Evolutionary conservation across 2,888 invertebrate species (phyloP), one percentile per base, ranked within the genome.

Genomic region (Campoletis raptor): DNA sequence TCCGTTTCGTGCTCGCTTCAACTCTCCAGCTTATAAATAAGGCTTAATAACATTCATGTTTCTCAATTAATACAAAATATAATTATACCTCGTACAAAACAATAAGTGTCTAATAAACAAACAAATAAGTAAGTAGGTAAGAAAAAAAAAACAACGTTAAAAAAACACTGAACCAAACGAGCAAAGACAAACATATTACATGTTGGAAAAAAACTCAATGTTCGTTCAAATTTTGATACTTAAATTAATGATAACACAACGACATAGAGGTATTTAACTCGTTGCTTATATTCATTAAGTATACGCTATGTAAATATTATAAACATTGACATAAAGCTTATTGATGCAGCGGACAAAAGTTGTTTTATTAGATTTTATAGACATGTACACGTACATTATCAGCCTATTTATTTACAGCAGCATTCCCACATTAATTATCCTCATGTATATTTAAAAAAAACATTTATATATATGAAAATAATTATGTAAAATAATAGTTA

Each of bases 301-400:
- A 84, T 90, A 88, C 86, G 88, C 86, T 81, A 90, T 89, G 90
- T 87, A 89, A 89, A 89, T 87, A 90, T 89, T 87, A 24, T 76
- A 82, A 57, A 57, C 86, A 85, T 82, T 85, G 84, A 87, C 76
- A 84, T 69, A 90, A 90, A 90, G 86, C 86, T 87, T 79, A 79
- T 90, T 57, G 86, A 86, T 89, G 89, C 86, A 89, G 89, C 89
- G 87, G 85, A 87, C 87, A 88, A 88, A 88, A 87, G 85, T 91
- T 85, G 86, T 90, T 89, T 93, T 93, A 93, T 93, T 93, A 89
- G 85, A 90, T 90, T 89, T 90, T 90, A 85, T 90, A 90, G 90
- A 90, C 90, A 91, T 92, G 92, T 92, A 92, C 92, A 92, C 90
- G 79, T 93, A 93, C 93, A 93, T 92, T 74, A 87, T 92, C 88